Conservation (phyloP, 2,113 vertebrate genomes). For the Aldabrachelys gigantea region DNA sequence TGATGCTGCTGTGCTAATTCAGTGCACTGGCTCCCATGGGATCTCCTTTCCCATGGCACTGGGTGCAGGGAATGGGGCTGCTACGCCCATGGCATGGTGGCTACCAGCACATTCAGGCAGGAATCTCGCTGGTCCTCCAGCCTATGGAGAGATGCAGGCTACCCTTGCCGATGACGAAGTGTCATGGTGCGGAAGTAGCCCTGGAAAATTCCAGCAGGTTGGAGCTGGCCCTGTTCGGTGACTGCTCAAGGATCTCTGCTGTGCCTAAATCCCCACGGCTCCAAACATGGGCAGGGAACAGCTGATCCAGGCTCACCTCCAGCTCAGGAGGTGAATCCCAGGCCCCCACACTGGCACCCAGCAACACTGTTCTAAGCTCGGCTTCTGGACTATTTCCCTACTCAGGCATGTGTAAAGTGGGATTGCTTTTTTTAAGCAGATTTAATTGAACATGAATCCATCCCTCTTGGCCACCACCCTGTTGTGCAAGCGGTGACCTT, state of each 20-base stretch:
- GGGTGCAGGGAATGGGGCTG: not conserved
- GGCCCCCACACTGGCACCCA: not conserved
- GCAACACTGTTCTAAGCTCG: accelerated
- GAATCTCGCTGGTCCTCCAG: not conserved
- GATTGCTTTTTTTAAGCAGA: slow-evolving; percentile 70
- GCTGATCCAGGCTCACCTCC: slow-evolving; percentile 48
- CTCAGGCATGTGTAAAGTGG: slow-evolving; percentile 55
- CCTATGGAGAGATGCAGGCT: not conserved
- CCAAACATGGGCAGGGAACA: accelerated
- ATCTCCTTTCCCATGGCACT: not conserved
- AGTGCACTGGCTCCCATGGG: not conserved
- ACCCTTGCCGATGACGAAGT: not conserved
- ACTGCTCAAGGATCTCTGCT: no score
- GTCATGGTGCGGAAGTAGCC: not conserved
- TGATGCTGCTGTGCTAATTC: not conserved
- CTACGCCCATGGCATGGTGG: no score
- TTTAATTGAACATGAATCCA: slow-evolving; percentile 65
- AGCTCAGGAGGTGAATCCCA: accelerated
- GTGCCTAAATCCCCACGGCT: not conserved
- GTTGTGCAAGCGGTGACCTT: slow-evolving; percentile 40
- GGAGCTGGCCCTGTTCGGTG: no score
- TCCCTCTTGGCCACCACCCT: not conserved
- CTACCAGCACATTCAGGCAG: not conserved
- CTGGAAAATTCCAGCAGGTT: not conserved
- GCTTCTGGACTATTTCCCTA: slow-evolving; percentile 9